Evolutionary conservation across 2,797 vertebrate genomes (phyloP).

Genomic region (Premnoplex brunnescens): DNA sequence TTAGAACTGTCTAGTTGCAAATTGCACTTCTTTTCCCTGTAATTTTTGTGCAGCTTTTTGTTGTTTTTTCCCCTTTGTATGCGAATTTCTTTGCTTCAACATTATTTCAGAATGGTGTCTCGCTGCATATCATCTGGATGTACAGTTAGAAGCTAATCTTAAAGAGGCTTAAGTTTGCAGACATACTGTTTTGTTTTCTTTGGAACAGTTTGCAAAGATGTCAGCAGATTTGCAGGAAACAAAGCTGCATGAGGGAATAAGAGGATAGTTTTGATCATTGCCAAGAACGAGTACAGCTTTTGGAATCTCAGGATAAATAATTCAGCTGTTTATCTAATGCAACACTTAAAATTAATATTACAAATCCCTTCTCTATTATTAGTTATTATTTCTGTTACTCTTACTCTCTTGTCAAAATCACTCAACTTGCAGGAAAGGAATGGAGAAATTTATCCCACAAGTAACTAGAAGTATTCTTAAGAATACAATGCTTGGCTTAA

Average conservation of each 20-base stretch:
- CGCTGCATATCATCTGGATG: not conserved
- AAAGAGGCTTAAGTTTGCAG: constrained; percentile 10
- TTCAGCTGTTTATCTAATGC: constrained; percentile 48
- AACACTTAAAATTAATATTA: constrained; percentile 45
- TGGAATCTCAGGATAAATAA: constrained; percentile 53
- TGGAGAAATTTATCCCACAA: not conserved
- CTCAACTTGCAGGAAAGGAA: constrained; percentile 6
- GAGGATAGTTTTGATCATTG: constrained; percentile 13
- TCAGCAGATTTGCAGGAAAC: constrained; percentile 56
- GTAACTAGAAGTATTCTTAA: not conserved
- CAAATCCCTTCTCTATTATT: constrained; percentile 31
- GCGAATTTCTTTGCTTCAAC: not conserved
- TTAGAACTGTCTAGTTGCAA: not conserved
- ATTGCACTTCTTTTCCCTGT: not conserved
- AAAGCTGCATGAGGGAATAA: constrained; percentile 41
- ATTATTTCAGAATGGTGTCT: not conserved
- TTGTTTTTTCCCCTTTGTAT: not conserved
- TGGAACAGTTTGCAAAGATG: constrained; percentile 53
- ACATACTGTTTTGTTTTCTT: constrained; percentile 38
- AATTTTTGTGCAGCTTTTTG: not conserved
- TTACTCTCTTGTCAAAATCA: not conserved
- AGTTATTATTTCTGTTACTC: constrained; percentile 28
- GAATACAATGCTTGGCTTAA: not conserved
- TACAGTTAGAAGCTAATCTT: not conserved
- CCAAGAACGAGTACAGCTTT: constrained; percentile 50